phyloP scores from a whole-genome alignment of 92 coral and sea anemone species.

The Meandrina meandrites region DNA sequence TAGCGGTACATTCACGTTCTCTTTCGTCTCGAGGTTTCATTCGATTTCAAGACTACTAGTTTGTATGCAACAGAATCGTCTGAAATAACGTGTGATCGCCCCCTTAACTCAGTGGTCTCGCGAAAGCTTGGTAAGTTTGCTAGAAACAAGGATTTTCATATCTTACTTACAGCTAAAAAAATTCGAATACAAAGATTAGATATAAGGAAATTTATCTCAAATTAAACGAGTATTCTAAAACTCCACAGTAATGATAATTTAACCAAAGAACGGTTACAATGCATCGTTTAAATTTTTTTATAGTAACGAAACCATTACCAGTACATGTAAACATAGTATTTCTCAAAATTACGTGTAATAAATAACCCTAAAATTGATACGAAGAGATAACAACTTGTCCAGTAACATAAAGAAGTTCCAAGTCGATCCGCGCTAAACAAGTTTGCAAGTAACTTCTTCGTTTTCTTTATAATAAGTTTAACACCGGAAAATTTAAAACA shows the following conservation, averaged over 20 bases:
- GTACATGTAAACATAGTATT: background rate
- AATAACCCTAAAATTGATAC: constrained; percentile 21
- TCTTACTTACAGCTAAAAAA: constrained; percentile 1
- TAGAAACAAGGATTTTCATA: background rate
- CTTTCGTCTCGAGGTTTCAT: background rate
- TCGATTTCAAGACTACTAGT: background rate
- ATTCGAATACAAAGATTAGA: constrained; percentile 13
- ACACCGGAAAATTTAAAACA: background rate
- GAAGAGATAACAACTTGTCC: background rate
- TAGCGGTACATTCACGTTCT: background rate
- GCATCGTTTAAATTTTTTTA: background rate
- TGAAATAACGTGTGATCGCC: background rate
- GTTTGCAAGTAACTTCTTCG: background rate
- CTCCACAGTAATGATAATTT: constrained; percentile 11
- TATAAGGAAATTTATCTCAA: constrained; percentile 19
- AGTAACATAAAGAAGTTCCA: background rate
- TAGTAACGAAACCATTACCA: constrained; percentile 15
- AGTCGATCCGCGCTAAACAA: constrained; percentile 9
- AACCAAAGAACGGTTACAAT: background rate
- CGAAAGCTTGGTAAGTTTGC: background rate
- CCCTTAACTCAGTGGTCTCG: background rate
- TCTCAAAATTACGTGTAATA: constrained; percentile 10
- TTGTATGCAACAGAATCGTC: background rate
- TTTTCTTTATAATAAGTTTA: background rate
- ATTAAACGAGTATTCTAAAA: constrained; percentile 3